Evolutionary conservation across 2,113 vertebrate genomes (phyloP), one percentile per base, ranked within the genome.

Genomic region (Girardinichthys multiradiatus): DNA sequence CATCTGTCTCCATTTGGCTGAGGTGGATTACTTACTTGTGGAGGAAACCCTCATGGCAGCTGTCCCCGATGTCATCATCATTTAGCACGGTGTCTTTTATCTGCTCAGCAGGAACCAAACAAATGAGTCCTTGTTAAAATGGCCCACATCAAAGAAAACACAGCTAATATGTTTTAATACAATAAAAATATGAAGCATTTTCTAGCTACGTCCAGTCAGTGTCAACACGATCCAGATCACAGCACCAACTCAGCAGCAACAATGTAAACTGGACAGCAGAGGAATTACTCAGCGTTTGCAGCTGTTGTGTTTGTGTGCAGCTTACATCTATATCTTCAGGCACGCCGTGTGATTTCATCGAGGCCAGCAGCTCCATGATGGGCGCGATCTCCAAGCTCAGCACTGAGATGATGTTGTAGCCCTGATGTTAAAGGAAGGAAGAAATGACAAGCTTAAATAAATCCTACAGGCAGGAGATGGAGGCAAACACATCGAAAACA

Each of bases 41-140:
- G 35, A 99, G 95, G 87, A 95, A 99, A 84, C 97, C 96, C 94
- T 98, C 97, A 45, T 96, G 97, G 91, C 97, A 99, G 89, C 96
- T 98, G 91, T 99, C 98, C 64, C 97, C 98, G 79, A 99, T 98
- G 91, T 99, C 97, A 90, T 99, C 97, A 87, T 99, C 97, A 88
- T 96, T 98, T 82, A 95, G 83, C 80, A 95, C 86, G 0, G 97
- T 99, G 87, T 97, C 96, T 90, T 94, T 94, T 91, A 99, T 96
- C 97, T 98, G 82, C 87, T 92, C 77, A 30, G 57, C 61, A 35
- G 76, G 80, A 80, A 77, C 0, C 30, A 80, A 81, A 85, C 64
- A 85, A 80, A 79, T 58, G 29, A 79, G 72, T n/a, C n/a, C n/a
- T n/a, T n/a, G n/a, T n/a, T 66, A 68, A 69, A 79, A 26, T 48